Percentiles rank a stretch among this genome's conserved stretches.
Conservation (phyloP, 1,140 invertebrate species). For the Physella acuta region DNA sequence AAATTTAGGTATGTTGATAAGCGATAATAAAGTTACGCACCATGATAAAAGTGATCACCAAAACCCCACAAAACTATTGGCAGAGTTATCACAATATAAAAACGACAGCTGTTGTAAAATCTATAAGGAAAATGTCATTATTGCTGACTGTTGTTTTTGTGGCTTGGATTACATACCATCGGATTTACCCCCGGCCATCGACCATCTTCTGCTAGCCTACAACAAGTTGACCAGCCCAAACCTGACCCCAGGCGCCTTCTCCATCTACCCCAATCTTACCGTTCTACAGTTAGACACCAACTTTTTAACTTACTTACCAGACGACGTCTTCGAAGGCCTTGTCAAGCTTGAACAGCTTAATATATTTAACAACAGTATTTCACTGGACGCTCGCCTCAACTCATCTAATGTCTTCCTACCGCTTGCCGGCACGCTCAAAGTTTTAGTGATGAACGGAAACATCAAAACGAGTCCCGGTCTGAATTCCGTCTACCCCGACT, state of each 20-base stretch:
- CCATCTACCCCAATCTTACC: neutral
- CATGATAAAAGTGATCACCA: too few species aligned
- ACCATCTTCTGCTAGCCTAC: neutral
- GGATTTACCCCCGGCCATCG: neutral
- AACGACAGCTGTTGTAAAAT: too few species aligned
- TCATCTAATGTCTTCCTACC: constrained; percentile 7
- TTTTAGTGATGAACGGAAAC: constrained; percentile 8
- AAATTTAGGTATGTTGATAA: too few species aligned
- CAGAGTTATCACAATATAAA: too few species aligned
- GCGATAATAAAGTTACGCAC: too few species aligned
- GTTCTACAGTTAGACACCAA: constrained; percentile 7
- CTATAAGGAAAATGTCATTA: too few species aligned
- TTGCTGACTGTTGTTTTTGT: constrained; percentile 1
- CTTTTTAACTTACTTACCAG: constrained; percentile 2
- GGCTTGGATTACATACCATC: neutral
- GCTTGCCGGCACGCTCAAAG: neutral
- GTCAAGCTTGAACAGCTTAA: neutral
- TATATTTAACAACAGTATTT: constrained; percentile 10
- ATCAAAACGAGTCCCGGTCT: neutral
- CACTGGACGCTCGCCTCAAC: neutral
- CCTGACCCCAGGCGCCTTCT: neutral
- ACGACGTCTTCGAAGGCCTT: constrained; percentile 3
- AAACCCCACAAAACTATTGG: too few species aligned
- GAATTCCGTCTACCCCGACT: constrained; percentile 1
- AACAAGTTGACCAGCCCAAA: constrained; percentile 1